A percentile compares a stretch with the other conserved stretches of the same genome.
Evolutionary conservation across 2,113 vertebrate genomes (phyloP).

Genomic region (Tupaia chinensis): DNA sequence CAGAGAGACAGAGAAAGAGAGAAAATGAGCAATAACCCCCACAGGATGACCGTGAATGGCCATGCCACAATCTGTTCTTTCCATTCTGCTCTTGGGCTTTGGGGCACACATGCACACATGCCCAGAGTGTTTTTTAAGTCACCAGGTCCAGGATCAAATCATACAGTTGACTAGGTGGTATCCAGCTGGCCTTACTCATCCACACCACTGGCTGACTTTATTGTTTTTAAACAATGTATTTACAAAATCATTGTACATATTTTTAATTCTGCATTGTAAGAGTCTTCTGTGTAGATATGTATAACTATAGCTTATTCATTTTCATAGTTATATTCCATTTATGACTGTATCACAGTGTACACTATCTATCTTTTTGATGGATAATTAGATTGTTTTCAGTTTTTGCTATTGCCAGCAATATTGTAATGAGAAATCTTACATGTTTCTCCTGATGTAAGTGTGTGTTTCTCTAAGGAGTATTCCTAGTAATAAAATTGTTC

Average conservation of each 20-base stretch:
- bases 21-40: too few relatives aligned
- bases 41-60: too few relatives aligned
- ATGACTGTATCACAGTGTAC: neutral
- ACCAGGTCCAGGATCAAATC: too few relatives aligned
- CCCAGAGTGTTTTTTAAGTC: too few relatives aligned
- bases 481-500: neutral
- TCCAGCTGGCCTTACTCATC: too few relatives aligned
- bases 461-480: constrained; percentile 11
- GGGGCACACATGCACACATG: too few relatives aligned
- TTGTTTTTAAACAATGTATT: neutral
- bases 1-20: too few relatives aligned
- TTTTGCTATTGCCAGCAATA: constrained; percentile 5
- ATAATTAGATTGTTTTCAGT: constrained; percentile 21
- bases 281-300: neutral
- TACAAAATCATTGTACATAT: neutral
- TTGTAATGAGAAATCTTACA: neutral
- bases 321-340: neutral
- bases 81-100: too few relatives aligned
- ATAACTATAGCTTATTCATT: neutral
- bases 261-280: neutral
- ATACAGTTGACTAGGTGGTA: too few relatives aligned
- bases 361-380: constrained; percentile 20
- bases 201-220: too few relatives aligned
- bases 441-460: neutral
- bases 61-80: too few relatives aligned